Evolutionary conservation across 1,140 invertebrate genomes (phyloP).

Genomic region (Goniozus legneri): DNA sequence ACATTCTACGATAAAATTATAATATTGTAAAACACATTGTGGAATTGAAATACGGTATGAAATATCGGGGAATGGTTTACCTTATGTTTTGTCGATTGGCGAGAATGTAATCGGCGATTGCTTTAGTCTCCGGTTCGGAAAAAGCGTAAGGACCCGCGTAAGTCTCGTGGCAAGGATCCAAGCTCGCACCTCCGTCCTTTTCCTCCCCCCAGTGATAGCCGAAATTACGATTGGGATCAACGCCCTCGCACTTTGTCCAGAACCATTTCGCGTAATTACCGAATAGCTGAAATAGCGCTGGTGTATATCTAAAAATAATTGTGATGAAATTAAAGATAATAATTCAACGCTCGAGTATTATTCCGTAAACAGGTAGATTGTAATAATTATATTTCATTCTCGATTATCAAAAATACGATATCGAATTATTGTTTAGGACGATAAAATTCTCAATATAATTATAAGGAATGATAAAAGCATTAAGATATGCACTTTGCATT

Average conservation of each 20-base stretch:
- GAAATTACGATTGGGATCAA: slow-evolving; percentile 82
- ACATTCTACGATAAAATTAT: slow-evolving; percentile 57
- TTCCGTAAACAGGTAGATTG: too few species aligned
- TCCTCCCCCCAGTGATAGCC: slow-evolving; percentile 72
- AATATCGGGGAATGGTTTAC: slow-evolving; percentile 20
- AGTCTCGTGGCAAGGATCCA: slow-evolving; percentile 84
- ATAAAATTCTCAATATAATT: too few species aligned
- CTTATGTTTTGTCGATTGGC: slow-evolving; percentile 50
- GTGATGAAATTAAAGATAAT: too few species aligned
- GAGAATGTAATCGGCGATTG: slow-evolving; percentile 64
- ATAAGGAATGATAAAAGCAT: too few species aligned
- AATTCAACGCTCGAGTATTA: too few species aligned
- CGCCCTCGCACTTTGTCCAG: slow-evolving; percentile 63
- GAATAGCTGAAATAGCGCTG: slow-evolving; percentile 35
- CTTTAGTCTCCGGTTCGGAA: slow-evolving; percentile 87
- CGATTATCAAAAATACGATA: too few species aligned
- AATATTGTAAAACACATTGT: background rate
- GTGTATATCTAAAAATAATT: slow-evolving; percentile 35
- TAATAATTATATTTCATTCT: too few species aligned
- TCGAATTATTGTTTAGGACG: too few species aligned
- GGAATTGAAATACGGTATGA: background rate
- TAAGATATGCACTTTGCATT: too few species aligned
- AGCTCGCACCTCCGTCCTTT: slow-evolving; percentile 72
- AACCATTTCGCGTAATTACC: slow-evolving; percentile 45
- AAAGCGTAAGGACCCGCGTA: slow-evolving; percentile 86